Conservation (phyloP, 2,797 vertebrate genomes). For the Champsocephalus esox region DNA sequence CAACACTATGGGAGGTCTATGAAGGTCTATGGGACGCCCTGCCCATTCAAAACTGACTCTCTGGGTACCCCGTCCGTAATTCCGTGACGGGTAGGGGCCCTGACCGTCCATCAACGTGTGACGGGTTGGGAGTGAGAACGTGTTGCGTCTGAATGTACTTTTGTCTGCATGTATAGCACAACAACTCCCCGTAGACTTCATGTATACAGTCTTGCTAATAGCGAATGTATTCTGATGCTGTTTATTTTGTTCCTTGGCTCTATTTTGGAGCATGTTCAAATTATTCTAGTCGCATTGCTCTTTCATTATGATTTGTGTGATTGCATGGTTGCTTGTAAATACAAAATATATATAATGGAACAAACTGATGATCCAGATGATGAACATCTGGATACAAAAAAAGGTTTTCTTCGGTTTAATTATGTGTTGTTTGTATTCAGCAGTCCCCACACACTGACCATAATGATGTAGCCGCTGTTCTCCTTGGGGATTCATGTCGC, state of each 20-base stretch:
- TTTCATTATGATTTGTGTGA: background rate
- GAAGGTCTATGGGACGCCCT: no score
- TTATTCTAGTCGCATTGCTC: background rate
- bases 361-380: background rate
- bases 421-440: constrained; percentile 16
- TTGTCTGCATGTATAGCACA: constrained; percentile 11
- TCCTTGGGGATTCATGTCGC: constrained; percentile 12
- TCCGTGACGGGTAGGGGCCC: no score
- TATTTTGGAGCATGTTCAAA: background rate
- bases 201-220: background rate
- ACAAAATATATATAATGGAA: background rate
- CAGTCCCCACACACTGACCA: constrained; percentile 7
- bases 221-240: background rate
- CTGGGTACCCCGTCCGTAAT: no score
- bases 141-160: background rate
- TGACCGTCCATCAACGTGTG: no score
- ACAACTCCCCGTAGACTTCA: background rate
- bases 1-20: no score
- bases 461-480: background rate
- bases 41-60: no score
- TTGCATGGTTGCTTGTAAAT: background rate
- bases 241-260: background rate
- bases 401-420: background rate
- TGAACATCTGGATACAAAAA: background rate
- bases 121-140: no score